Evolutionary conservation across 2,113 vertebrate genomes (phyloP), one percentile per base, ranked within the genome.

Genomic region (Boulengerochromis microlepis): DNA sequence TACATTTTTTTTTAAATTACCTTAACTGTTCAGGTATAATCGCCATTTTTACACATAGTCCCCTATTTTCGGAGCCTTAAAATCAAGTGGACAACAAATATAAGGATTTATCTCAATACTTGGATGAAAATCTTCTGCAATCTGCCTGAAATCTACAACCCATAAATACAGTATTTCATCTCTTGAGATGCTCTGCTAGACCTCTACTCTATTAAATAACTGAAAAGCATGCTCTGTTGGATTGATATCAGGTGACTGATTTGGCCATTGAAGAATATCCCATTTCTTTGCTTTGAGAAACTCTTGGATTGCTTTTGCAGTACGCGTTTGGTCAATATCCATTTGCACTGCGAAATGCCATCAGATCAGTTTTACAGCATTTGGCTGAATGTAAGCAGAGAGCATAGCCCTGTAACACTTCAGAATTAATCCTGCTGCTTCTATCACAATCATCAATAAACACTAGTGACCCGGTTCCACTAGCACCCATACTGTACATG

Each of bases 21-120:
- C 18, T 19, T 47, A 74, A 29, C 15, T 47, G 15, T 76, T 29
- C 24, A 47, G 15, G 24, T 47, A 47, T 29, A 29, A 29, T 11
- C 3, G 0, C 5, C 16, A 12, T 19, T 76, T 76, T 18, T 47
- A 19, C 10, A 76, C 24, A 29, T 47, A 45, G 38, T 74, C 38
- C 69, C 13, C 2, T 19, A 45, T 74, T 10, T 74, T 26, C 0
- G 0, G n/a, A 71, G 69, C 5, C 66, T 74, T 42, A 74, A 45
- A 74, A 45, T 24, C 40, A 74, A 45, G n/a, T 26, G 22, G 38
- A 45, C 38, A 74, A 19, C 69, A 29, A 47, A 47, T 76, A 47
- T 47, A 47, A 74, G 9, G 40, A 76, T 26, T 24, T 26, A 76
- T 76, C 24, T 76, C 15, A 47, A 76, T 76, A 47, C 22, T 76